Percentiles rank a stretch among this genome's conserved stretches.
phyloP scores from a whole-genome alignment of 2,113 vertebrate genomes.

The Ciconia stormi region DNA sequence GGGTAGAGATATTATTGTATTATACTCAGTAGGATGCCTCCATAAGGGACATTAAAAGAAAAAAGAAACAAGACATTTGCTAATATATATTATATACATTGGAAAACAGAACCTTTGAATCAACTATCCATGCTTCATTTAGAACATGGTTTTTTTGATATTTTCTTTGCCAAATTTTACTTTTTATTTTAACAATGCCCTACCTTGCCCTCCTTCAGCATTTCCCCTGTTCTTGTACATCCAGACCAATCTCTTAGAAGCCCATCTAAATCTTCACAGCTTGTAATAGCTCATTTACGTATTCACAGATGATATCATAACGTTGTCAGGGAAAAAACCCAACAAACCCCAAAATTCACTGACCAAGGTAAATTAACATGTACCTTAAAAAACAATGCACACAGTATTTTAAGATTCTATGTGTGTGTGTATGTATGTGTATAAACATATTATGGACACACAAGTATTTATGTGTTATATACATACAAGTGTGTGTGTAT shows the following conservation, averaged over 20 bases:
- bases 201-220: neutral
- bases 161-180: neutral
- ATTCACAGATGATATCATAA: neutral
- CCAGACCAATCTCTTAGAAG: neutral
- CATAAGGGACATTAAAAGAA: neutral
- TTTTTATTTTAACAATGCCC: neutral
- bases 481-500: neutral
- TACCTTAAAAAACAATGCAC: neutral
- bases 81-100: neutral
- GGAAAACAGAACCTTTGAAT: neutral
- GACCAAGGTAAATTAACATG: neutral
- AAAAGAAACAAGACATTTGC: neutral
- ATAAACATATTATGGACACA: no score
- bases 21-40: neutral
- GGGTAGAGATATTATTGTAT: neutral
- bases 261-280: neutral
- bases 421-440: neutral
- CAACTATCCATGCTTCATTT: neutral
- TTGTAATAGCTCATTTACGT: constrained; percentile 23
- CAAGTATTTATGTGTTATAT: no score
- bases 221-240: neutral
- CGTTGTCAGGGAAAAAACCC: neutral
- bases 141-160: neutral
- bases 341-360: neutral
- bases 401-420: neutral